Conservation (phyloP, 2,888 invertebrate genomes). For the Oscheius onirici region DNA sequence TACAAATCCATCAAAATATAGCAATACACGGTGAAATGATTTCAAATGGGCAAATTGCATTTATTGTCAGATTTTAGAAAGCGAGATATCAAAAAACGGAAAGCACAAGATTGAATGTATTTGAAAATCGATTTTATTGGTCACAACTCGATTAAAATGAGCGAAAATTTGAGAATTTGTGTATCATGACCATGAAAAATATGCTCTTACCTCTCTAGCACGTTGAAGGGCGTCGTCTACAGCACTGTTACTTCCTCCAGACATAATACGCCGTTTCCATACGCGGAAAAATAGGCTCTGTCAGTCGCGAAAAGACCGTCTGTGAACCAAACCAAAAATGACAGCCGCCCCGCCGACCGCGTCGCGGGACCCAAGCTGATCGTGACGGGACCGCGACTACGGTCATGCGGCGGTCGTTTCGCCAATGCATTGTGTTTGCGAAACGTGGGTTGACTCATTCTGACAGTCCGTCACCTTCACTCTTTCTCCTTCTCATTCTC, state of each 20-base stretch:
- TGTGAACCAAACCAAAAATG: too few relatives aligned
- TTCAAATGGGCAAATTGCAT: background rate
- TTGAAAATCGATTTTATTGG: background rate
- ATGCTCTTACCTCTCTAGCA: slow-evolving; percentile 38
- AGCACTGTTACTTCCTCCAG: slow-evolving; percentile 39
- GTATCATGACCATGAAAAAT: background rate
- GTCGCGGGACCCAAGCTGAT: background rate
- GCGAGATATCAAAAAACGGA: background rate
- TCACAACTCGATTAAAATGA: background rate
- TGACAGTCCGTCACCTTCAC: too few relatives aligned
- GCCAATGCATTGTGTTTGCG: background rate
- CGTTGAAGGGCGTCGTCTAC: slow-evolving; percentile 45
- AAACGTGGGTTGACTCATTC: too few relatives aligned
- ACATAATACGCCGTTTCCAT: slow-evolving; percentile 44
- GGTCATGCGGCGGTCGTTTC: background rate
- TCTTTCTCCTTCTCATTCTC: too few relatives aligned
- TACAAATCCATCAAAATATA: slow-evolving; percentile 5
- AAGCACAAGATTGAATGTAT: background rate
- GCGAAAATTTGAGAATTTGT: slow-evolving; percentile 10
- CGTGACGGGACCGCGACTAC: background rate
- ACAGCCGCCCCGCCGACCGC: too few relatives aligned
- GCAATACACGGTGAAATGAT: background rate
- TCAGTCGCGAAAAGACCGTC: slow-evolving; percentile 14
- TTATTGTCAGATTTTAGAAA: background rate
- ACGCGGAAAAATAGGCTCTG: slow-evolving; percentile 26